These are phyloP conservation scores for Heliocidaris tuberculata DNA, from an alignment of 35 echinoderm and acorn worm species.

Conservation along the genomic window DNA sequence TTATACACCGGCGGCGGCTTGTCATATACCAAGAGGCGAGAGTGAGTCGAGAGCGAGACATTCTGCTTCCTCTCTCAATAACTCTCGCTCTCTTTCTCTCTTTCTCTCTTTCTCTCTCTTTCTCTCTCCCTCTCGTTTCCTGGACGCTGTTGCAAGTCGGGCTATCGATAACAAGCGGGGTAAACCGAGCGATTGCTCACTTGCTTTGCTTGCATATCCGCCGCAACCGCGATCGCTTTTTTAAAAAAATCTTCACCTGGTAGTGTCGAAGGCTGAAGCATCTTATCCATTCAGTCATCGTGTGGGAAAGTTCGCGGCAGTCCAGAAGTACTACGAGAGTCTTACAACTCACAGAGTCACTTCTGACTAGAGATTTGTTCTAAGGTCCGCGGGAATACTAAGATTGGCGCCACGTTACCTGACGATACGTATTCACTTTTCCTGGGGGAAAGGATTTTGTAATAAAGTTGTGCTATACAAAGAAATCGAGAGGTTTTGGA, in stretches of 20 bases:
- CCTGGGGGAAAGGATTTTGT: too few species aligned
- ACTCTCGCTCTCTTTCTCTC: neutral
- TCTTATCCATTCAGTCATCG: neutral
- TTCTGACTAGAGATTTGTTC: neutral
- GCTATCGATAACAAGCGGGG: neutral
- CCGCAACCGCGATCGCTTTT: neutral
- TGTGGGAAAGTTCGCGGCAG: neutral
- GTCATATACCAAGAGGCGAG: neutral
- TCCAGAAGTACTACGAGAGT: neutral
- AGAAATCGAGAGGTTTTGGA: too few species aligned
- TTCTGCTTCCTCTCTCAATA: neutral
- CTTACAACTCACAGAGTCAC: neutral
- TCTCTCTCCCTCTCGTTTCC: neutral
- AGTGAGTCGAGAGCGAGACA: neutral
- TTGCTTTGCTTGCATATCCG: neutral
- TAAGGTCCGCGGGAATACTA: neutral
- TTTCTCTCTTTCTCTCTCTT: neutral
- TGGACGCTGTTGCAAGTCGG: neutral
- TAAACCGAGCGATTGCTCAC: slow-evolving; percentile 8
- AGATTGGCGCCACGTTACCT: neutral
- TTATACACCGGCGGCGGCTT: neutral
- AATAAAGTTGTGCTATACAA: too few species aligned
- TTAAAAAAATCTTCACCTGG: neutral
- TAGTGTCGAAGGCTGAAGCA: neutral
- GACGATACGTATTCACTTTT: neutral